Conservation (phyloP, 2,113 vertebrate genomes). For the Bos indicus region DNA sequence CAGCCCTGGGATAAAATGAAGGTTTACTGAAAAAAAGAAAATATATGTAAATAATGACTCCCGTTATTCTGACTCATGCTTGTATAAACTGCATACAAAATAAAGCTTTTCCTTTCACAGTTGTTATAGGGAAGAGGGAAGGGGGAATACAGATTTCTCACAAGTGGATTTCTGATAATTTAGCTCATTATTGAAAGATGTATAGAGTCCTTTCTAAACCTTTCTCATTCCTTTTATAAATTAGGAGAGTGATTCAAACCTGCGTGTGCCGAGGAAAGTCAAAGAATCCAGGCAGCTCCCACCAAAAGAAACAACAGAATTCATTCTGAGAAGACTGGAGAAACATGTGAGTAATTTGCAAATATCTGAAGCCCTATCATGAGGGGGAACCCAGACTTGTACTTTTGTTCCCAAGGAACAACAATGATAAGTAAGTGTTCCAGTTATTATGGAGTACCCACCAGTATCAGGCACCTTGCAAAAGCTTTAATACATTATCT, state of each 20-base stretch:
- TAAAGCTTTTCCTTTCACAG: not conserved
- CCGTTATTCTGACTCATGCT: not conserved
- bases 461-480: not conserved
- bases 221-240: not conserved
- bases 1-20: not conserved
- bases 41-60: not conserved
- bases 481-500: slow-evolving; percentile 35
- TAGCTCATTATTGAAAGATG: not conserved
- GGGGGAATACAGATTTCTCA: not conserved
- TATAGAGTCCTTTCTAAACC: not conserved
- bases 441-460: not conserved
- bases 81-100: not conserved
- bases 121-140: not conserved
- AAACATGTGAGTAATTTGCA: not conserved
- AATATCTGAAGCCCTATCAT: not conserved
- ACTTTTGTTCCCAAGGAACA: slow-evolving; percentile 3
- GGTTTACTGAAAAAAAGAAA: not conserved
- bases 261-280: not conserved
- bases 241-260: not conserved
- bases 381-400: not conserved
- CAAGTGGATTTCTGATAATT: not conserved
- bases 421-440: not conserved
- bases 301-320: not conserved
- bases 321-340: not conserved
- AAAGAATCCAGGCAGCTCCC: not conserved